These are phyloP conservation scores for Ceratosolen solmsi DNA, from an alignment of 1,140 invertebrate genomes.

Conservation along the genomic window DNA sequence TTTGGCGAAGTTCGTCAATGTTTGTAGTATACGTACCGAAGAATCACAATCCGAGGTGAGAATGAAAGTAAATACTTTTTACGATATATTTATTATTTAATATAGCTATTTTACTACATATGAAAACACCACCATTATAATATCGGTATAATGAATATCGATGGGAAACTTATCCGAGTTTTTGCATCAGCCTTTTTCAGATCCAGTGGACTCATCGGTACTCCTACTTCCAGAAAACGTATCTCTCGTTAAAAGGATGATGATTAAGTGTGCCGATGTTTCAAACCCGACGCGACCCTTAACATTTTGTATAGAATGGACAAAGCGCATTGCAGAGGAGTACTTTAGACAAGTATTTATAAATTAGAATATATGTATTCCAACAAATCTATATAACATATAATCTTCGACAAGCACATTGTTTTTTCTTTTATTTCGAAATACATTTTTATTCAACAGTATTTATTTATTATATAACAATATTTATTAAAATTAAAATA, in stretches of 20 bases:
- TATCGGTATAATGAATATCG: neutral
- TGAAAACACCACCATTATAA: neutral
- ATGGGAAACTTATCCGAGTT: neutral
- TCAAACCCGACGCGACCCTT: slow-evolving; percentile 93
- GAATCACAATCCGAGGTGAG: slow-evolving; percentile 64
- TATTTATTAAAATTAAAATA: no score
- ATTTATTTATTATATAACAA: neutral
- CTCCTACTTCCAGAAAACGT: slow-evolving; percentile 84
- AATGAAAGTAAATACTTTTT: slow-evolving; percentile 49
- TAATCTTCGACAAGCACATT: no score
- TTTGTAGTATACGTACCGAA: slow-evolving; percentile 76
- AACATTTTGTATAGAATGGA: slow-evolving; percentile 92
- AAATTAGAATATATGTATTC: neutral
- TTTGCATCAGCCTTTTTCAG: slow-evolving; percentile 59
- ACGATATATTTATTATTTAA: no score
- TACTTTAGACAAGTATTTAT: slow-evolving; percentile 87
- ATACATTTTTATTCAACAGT: neutral
- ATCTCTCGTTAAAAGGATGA: slow-evolving; percentile 90
- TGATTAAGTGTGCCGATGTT: slow-evolving; percentile 98
- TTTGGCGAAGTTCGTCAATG: slow-evolving; percentile 93
- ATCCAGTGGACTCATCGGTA: slow-evolving; percentile 72
- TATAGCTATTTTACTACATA: no score
- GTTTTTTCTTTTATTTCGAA: neutral
- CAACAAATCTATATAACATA: no score
- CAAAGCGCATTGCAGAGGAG: slow-evolving; percentile 90